These are phyloP conservation scores for Anisognathus igniventris DNA, from an alignment of 2,797 vertebrate genomes.

Conservation along the genomic window DNA sequence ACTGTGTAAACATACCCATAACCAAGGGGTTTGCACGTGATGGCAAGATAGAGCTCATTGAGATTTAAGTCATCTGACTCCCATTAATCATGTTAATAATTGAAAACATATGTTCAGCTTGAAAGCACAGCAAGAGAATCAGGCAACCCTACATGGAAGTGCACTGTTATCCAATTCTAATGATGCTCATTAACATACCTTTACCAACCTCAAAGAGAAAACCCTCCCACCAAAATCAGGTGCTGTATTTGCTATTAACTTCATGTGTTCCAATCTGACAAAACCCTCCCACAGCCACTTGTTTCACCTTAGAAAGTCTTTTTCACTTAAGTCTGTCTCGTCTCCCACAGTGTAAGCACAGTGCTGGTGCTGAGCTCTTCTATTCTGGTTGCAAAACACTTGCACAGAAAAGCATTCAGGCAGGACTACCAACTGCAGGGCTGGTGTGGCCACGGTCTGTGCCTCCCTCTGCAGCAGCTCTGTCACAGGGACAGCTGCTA, in stretches of 20 bases:
- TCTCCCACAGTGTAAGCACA: fast-evolving
- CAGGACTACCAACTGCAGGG: not conserved
- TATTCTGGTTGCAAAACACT: not conserved
- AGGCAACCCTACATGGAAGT: not conserved
- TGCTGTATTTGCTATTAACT: not conserved
- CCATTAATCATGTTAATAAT: slow-evolving; percentile 63
- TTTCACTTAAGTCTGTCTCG: not conserved
- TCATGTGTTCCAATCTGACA: not conserved
- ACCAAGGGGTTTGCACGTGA: not conserved
- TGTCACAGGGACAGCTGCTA: not conserved
- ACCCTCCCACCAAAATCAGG: not conserved
- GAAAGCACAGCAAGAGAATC: slow-evolving; percentile 56
- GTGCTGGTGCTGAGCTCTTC: not conserved
- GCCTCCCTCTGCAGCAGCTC: not conserved
- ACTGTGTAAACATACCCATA: not conserved
- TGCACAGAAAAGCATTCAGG: not conserved
- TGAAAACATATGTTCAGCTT: slow-evolving; percentile 64
- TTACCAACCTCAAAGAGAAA: not conserved
- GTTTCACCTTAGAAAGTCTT: not conserved
- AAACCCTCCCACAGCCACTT: not conserved
- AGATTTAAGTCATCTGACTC: slow-evolving; percentile 34
- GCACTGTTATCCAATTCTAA: not conserved
- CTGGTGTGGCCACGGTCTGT: fast-evolving
- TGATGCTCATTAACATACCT: slow-evolving; percentile 7
- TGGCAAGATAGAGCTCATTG: slow-evolving; percentile 12